Percentiles rank a stretch among this genome's conserved stretches.
Conservation (phyloP, 1,140 invertebrate species). For the Oncopodura yosiiana region DNA sequence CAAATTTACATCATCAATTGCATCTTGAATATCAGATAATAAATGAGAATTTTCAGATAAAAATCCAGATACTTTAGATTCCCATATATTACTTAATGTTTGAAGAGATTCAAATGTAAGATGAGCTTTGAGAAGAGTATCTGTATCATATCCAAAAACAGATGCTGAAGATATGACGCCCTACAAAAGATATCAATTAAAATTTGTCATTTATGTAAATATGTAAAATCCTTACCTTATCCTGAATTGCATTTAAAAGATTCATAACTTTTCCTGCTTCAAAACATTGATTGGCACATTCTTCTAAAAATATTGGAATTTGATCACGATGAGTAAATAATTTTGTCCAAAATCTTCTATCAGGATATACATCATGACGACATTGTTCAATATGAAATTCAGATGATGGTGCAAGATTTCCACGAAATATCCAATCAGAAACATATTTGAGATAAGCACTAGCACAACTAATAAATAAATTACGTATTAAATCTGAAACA, state of each 20-base stretch:
- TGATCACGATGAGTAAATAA: constrained; percentile 20
- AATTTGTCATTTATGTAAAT: neutral
- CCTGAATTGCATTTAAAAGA: constrained; percentile 12
- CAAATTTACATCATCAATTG: neutral
- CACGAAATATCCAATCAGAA: constrained; percentile 30
- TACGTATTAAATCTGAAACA: constrained; percentile 18
- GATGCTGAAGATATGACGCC: neutral
- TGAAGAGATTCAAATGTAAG: neutral
- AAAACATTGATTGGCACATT: constrained; percentile 15
- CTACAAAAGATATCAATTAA: neutral
- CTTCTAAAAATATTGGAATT: constrained; percentile 25
- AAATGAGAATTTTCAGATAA: constrained; percentile 7
- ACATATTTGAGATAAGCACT: constrained; percentile 27
- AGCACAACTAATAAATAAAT: constrained; percentile 19
- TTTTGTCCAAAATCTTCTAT: constrained; percentile 31
- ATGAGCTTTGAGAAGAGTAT: neutral
- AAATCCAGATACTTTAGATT: constrained; percentile 4
- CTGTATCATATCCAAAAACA: neutral
- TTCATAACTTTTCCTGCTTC: constrained; percentile 30
- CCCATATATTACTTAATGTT: neutral
- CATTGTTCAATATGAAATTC: constrained; percentile 29
- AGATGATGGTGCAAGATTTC: constrained; percentile 6
- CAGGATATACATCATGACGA: neutral
- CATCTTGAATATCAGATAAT: neutral
- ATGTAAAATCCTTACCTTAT: neutral